Base-by-base conservation (phyloP, 2,113 vertebrate genomes). In the Austrofundulus limnaeus region DNA sequence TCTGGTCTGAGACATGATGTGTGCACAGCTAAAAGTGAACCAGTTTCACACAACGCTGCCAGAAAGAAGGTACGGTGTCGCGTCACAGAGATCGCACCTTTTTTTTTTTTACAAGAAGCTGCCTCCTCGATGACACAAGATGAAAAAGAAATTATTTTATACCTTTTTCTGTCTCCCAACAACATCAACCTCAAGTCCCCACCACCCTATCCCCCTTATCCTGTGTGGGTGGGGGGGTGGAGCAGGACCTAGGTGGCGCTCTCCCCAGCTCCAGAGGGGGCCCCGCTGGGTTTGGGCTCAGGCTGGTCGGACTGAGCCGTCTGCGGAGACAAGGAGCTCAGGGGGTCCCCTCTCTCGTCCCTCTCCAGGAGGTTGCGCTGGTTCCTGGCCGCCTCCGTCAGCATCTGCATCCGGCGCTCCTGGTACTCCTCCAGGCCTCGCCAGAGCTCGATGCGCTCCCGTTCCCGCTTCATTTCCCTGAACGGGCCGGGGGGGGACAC, bases 381-480 rank as follows among this genome's bases (percentile, higher is more conserved):
- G 87, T 92, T 93, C 63, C 90, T 78, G 67, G 90, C 90, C 45
- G 91, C 91, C 79, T 96, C 94, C 4, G 90, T 92, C 59, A 94
- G 82, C 81, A 92, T 94, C 86, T 94, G 94, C 79, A 94, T 88
- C 84, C 91, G 90, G 56, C 93, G 92, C 68, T 95, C 92, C 87
- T 92, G 92, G 37, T 94, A 89, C 69, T 96, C 94, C 56, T 96
- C 95, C 84, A 96, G 85, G 39, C 91, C 91, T 73, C 88, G 88
- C 95, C 95, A 96, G 42, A 96, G 91, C 61, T 96, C 94, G 2
- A 90, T 77, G 1, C 94, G 92, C 61, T 96, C 95, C 70, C 80
- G 80, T 55, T 95, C 94, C 61, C 94, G 91, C 89, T 96, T 95
- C 83, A 94, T 75, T 85, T 96, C 95, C 85, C 95, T 96, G 83